A percentile compares a stretch with the other conserved stretches of the same genome.
Conservation (phyloP, 2,888 invertebrate genomes). For the Kryphioiulus occultus region DNA sequence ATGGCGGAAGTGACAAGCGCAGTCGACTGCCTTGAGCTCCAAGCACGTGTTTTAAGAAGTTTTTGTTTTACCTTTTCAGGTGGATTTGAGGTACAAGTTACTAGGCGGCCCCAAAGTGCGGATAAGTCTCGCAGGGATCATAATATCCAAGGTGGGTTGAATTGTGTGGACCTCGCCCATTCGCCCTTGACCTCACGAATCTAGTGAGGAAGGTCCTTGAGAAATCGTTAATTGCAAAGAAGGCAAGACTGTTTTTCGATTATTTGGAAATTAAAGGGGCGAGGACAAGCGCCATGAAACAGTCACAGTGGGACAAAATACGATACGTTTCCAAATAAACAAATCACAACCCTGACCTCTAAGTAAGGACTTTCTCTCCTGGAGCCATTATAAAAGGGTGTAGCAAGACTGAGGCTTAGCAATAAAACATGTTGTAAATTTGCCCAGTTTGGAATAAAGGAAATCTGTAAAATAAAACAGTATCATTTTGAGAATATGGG, state of each 20-base stretch:
- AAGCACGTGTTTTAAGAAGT: neutral
- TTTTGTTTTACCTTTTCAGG: conserved; percentile 52
- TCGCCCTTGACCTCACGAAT: neutral
- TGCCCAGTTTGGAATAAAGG: too few relatives aligned
- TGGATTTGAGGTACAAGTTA: conserved; percentile 89
- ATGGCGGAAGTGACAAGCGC: neutral
- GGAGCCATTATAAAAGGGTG: too few relatives aligned
- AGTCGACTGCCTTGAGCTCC: neutral
- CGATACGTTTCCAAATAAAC: neutral
- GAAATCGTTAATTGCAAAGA: neutral
- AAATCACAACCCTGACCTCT: too few relatives aligned
- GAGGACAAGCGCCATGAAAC: neutral
- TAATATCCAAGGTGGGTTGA: conserved; percentile 83
- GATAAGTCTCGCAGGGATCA: conserved; percentile 93
- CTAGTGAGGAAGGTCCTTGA: neutral
- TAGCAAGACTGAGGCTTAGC: too few relatives aligned
- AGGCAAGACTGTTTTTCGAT: neutral
- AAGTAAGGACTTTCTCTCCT: too few relatives aligned
- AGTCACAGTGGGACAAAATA: neutral
- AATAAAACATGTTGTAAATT: too few relatives aligned
- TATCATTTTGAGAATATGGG: too few relatives aligned
- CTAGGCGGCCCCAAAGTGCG: conserved; percentile 90
- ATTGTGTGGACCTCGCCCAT: neutral
- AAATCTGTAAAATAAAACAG: too few relatives aligned
- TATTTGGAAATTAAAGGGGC: neutral